Evolutionary conservation across 2,113 vertebrate genomes (phyloP).

Genomic region (Petrocephalus microphthalmus): DNA sequence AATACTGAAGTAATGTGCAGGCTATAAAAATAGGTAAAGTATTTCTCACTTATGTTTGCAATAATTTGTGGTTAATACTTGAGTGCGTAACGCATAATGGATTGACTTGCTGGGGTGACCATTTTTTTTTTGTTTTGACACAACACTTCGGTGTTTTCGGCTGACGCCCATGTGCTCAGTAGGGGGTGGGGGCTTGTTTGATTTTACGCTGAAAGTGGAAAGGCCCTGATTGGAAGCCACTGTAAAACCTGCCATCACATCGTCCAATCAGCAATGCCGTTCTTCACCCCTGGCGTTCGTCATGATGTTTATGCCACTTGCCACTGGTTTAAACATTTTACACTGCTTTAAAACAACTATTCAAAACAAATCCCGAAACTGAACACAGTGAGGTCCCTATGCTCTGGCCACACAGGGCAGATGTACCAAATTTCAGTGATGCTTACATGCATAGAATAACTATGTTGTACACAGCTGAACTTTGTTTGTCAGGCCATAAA

Average conservation of each 20-base stretch:
- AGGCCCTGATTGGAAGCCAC: neutral
- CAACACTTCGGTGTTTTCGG: constrained; percentile 43
- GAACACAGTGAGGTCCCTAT: neutral
- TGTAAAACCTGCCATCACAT: constrained; percentile 18
- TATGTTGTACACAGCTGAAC: neutral
- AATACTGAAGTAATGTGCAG: neutral
- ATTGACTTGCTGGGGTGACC: neutral
- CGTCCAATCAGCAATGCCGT: neutral
- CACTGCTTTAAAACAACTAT: constrained; percentile 6
- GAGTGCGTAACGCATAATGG: neutral
- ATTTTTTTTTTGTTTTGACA: constrained; percentile 28
- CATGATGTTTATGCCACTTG: constrained; percentile 8
- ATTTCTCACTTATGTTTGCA: neutral
- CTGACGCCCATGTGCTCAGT: constrained; percentile 36
- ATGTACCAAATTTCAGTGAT: neutral
- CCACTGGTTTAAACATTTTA: constrained; percentile 5
- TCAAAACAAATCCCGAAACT: neutral
- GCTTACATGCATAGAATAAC: constrained; percentile 1
- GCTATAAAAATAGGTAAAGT: neutral
- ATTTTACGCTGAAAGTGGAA: constrained; percentile 14
- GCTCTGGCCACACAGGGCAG: neutral
- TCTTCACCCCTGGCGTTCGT: constrained; percentile 4
- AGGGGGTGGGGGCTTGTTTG: constrained; percentile 24
- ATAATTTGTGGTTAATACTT: neutral
- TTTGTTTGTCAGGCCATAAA: neutral